Conservation (phyloP, 2,113 vertebrate species). For the Fulmarus glacialis region DNA sequence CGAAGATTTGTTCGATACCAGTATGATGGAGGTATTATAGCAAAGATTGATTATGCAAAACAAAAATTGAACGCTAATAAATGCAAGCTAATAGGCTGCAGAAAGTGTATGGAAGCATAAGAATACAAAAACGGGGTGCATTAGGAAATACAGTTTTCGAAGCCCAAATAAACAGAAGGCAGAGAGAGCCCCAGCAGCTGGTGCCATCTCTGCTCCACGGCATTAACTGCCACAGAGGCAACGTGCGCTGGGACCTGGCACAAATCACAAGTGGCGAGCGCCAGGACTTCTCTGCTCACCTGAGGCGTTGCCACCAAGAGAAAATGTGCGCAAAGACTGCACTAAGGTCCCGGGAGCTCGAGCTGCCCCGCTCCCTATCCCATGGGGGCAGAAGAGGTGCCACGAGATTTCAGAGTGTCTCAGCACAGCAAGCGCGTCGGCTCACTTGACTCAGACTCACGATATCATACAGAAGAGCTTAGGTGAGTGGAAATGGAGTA, state of each 20-base stretch:
- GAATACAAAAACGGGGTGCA: not conserved
- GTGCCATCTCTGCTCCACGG: not conserved
- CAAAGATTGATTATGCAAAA: not conserved
- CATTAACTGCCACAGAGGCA: not conserved
- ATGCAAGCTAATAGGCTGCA: not conserved
- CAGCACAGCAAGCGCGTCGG: not conserved
- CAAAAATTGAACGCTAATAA: not conserved
- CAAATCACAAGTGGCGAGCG: rapidly evolving
- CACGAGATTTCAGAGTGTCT: not conserved
- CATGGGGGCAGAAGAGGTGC: not conserved
- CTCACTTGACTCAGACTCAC: not conserved
- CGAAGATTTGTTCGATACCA: not conserved
- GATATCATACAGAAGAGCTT: not conserved
- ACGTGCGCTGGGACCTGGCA: rapidly evolving
- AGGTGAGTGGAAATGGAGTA: not conserved
- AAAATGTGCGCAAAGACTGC: not conserved
- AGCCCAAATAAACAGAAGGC: not conserved
- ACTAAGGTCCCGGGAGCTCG: rapidly evolving
- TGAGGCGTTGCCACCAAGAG: not conserved
- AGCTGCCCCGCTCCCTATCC: not conserved
- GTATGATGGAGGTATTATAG: not conserved
- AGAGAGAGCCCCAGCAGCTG: not conserved
- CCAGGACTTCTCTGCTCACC: not conserved
- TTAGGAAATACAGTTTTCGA: not conserved
- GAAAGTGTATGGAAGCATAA: not conserved